These are phyloP conservation scores for Pseudoatta argentina DNA, from an alignment of 1,140 invertebrate species.

Conservation along the genomic window DNA sequence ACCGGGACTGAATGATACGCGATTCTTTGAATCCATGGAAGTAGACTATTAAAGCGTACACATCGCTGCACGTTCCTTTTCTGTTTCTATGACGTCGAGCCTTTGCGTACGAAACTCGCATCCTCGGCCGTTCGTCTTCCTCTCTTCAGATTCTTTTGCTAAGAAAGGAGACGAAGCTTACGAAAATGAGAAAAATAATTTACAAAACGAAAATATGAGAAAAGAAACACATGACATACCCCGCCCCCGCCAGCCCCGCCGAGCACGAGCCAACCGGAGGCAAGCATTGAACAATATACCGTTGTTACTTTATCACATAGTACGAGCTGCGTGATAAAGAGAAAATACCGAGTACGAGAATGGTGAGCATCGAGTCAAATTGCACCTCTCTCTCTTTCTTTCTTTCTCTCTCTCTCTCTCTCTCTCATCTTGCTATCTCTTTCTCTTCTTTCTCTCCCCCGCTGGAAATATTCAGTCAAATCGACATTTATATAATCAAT, in stretches of 20 bases:
- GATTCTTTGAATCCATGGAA: slow-evolving; percentile 9
- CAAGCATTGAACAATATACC: slow-evolving; percentile 73
- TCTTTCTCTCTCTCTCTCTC: slow-evolving; percentile 58
- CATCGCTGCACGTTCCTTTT: not conserved
- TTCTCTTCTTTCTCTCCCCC: slow-evolving; percentile 68
- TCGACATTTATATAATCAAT: not conserved
- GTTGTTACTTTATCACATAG: slow-evolving; percentile 75
- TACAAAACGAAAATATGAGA: slow-evolving; percentile 68
- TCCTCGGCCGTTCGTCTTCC: slow-evolving; percentile 36
- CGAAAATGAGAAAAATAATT: not conserved
- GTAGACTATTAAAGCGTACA: slow-evolving; percentile 10
- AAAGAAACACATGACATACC: slow-evolving; percentile 73
- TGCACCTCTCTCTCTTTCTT: slow-evolving; percentile 74
- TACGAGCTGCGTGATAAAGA: slow-evolving; percentile 81
- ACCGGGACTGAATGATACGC: slow-evolving; percentile 2
- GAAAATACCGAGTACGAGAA: slow-evolving; percentile 74
- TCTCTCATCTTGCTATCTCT: slow-evolving; percentile 71
- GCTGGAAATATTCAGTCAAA: not conserved
- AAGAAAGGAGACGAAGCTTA: slow-evolving; percentile 38
- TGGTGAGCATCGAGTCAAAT: slow-evolving; percentile 86
- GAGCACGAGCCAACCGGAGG: slow-evolving; percentile 85
- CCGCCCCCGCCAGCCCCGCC: slow-evolving; percentile 85
- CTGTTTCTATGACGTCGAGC: slow-evolving; percentile 31
- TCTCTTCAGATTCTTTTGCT: slow-evolving; percentile 35
- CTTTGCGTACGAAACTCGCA: slow-evolving; percentile 52